Base-by-base conservation (phyloP, 2,888 invertebrate genomes). In the Lochmaea capreae region DNA sequence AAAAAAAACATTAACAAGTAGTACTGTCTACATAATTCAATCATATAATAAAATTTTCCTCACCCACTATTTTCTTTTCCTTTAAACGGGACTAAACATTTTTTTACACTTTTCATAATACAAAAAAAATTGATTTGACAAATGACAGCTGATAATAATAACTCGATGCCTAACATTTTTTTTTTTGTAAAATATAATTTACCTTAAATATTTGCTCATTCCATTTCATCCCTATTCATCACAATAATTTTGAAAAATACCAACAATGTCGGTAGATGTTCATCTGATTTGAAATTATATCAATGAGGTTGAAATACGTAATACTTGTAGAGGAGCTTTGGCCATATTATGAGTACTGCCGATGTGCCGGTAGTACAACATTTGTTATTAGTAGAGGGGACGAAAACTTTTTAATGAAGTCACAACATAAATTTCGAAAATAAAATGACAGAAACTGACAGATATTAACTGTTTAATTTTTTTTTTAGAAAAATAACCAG, bases 341-440 rank as follows among this genome's bases (percentile, higher is more conserved):
- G 68, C 68, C 68, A 68, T 68, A 61, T 46, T 68, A 59, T 61
- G 12, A 43, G 46, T 68, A 68, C 18, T 39, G 59, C 59, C 61
- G 68, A 49, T 59, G 16, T n/a, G 18, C 59, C 43, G 68, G 59
- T 68, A 61, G 46, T 68, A 26, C n/a, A 68, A 68, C 68, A 68
- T 68, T 68, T 61, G 46, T 4, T 49, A 42, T 22, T 68, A 10
- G 26, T 39, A 22, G 18, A 49, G 52, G 26, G 33, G 6, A 42
- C n/a, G 57, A 22, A 52, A 61, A 68, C 58, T 9, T 42, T 26
- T 61, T 59, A 46, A 68, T 49, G 58, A 59, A 43, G 22, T 61
- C 68, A 68, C 68, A 68, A 76, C 73, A 73, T 76, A 59, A 67
- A 61, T 67, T 62, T 67, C 57, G 63, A 57, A 67, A 63, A 33